A percentile compares a stretch with the other conserved stretches of the same genome.
phyloP scores from a whole-genome alignment of 2,797 vertebrate species.

The Agapornis canus region DNA sequence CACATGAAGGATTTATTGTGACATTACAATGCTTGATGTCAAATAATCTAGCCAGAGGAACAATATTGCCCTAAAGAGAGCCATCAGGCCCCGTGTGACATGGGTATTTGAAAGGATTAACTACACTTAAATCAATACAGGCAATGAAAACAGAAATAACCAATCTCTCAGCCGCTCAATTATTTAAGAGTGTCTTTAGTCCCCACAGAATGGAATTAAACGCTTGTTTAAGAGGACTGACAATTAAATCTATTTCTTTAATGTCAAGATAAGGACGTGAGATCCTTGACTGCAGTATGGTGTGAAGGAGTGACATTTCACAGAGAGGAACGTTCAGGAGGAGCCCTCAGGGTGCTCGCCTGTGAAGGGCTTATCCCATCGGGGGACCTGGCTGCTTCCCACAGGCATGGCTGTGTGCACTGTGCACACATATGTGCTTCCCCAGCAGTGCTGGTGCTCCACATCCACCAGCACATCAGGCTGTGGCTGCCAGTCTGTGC shows the following conservation, averaged over 20 bases:
- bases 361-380: neutral
- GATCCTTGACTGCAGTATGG: neutral
- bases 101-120: slow-evolving; percentile 82
- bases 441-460: fast-evolving
- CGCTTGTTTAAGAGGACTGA: slow-evolving; percentile 69
- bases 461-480: neutral
- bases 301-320: neutral
- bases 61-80: slow-evolving; percentile 82
- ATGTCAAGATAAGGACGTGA: slow-evolving; percentile 38
- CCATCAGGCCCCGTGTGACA: slow-evolving; percentile 78
- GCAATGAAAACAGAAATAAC: slow-evolving; percentile 84
- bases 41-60: slow-evolving; percentile 77
- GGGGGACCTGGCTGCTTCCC: neutral
- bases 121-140: slow-evolving; percentile 82
- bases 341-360: fast-evolving
- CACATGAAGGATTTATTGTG: slow-evolving; percentile 74
- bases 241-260: slow-evolving; percentile 73
- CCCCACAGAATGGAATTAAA: slow-evolving; percentile 77
- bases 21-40: slow-evolving; percentile 78
- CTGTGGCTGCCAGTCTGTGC: neutral
- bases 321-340: fast-evolving
- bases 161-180: slow-evolving; percentile 84
- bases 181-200: slow-evolving; percentile 80
- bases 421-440: fast-evolving
- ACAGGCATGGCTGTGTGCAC: fast-evolving